phyloP scores from a whole-genome alignment of 2,113 vertebrate genomes.

The Brienomyrus longianalis region DNA sequence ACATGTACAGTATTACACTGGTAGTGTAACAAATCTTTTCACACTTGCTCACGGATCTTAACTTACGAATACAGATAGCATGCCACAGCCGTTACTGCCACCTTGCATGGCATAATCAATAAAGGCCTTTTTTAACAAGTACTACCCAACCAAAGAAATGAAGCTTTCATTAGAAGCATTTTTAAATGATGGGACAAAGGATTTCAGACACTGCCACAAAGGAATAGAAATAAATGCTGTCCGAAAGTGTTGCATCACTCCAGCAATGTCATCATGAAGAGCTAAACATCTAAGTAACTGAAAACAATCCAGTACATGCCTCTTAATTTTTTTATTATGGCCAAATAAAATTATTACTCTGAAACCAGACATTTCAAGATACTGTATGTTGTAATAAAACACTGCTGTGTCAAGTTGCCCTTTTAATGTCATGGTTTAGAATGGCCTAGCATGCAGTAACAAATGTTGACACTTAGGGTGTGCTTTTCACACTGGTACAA shows the following conservation, averaged over 20 bases:
- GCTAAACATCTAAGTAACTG: neutral
- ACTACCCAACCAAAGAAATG: neutral
- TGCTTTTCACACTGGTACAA: neutral
- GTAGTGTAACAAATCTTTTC: neutral
- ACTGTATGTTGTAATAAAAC: neutral
- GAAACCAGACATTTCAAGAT: neutral
- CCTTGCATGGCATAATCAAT: neutral
- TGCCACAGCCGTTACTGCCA: neutral
- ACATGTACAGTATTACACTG: neutral
- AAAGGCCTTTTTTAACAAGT: neutral
- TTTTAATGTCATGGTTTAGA: neutral
- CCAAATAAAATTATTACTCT: neutral
- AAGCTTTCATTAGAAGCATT: neutral
- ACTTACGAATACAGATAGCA: neutral
- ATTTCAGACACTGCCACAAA: neutral
- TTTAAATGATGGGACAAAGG: neutral
- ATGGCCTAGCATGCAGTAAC: neutral
- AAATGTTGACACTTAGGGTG: conserved; percentile 12
- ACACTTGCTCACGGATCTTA: neutral
- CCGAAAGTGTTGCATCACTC: neutral
- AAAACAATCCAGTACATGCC: neutral
- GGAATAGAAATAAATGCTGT: neutral
- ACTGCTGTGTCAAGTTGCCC: neutral
- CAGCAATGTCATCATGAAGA: neutral
- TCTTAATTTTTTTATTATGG: neutral